These are phyloP conservation scores for Eutolmus rufibarbis DNA, from an alignment of 2,888 invertebrate species.

Conservation along the genomic window DNA sequence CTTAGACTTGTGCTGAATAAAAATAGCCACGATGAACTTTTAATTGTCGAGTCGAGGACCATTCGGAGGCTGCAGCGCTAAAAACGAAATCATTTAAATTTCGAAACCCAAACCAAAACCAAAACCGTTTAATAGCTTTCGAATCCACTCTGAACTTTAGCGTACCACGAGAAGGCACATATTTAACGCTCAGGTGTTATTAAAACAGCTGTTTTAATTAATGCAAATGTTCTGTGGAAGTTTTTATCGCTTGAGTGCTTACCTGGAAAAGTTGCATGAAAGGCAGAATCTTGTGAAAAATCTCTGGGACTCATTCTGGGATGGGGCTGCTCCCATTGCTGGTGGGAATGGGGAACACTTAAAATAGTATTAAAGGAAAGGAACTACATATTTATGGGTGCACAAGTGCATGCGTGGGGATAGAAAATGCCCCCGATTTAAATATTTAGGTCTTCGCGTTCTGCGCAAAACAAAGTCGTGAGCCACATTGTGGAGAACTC, in stretches of 20 bases:
- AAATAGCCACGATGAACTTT: neutral
- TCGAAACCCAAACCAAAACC: neutral
- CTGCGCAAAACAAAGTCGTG: neutral
- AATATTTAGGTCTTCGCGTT: neutral
- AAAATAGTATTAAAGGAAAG: neutral
- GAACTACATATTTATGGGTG: neutral
- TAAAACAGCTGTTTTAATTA: neutral
- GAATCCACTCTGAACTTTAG: neutral
- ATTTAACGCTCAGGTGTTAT: neutral
- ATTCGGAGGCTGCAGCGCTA: neutral
- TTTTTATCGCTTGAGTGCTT: neutral
- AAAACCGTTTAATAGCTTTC: neutral
- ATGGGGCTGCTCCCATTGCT: neutral
- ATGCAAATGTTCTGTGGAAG: neutral
- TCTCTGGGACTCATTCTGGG: neutral
- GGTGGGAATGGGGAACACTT: neutral
- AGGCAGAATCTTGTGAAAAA: neutral
- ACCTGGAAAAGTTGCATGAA: neutral
- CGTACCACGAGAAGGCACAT: neutral
- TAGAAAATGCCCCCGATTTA: neutral
- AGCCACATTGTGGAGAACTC: neutral
- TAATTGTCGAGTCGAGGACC: neutral
- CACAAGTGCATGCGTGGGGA: neutral
- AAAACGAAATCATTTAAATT: neutral
- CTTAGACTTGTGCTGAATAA: neutral